Percentiles rank a stretch among this genome's conserved stretches.
Evolutionary conservation across 2,888 invertebrate genomes (phyloP).

Genomic region (Pegoplata infirma): DNA sequence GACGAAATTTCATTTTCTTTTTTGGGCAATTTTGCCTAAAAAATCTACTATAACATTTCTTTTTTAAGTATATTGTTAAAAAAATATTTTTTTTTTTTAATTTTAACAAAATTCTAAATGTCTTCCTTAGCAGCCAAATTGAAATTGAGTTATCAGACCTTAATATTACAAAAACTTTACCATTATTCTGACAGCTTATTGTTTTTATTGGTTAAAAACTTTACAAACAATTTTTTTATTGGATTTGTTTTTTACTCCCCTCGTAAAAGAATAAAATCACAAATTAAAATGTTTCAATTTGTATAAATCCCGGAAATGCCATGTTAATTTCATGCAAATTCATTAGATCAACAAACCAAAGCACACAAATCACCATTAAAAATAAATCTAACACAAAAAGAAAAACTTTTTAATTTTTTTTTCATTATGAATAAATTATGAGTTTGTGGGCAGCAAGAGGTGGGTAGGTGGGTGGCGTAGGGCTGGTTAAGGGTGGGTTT

Average conservation of each 20-base stretch:
- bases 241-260: not conserved
- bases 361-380: conserved; percentile 8
- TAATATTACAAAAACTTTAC: no score
- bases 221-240: no score
- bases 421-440: conserved; percentile 35
- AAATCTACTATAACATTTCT: no score
- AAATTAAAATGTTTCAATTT: conserved; percentile 1
- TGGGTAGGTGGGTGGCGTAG: no score
- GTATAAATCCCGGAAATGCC: not conserved
- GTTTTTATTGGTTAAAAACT: not conserved
- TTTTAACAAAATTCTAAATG: no score
- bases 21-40: no score
- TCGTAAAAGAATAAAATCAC: not conserved
- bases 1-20: no score
- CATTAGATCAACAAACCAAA: conserved; percentile 7
- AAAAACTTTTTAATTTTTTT: conserved; percentile 36
- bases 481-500: no score
- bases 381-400: conserved; percentile 6
- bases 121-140: no score
- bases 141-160: no score
- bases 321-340: conserved; percentile 32
- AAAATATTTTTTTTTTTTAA: no score
- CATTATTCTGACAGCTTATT: not conserved
- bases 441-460: not conserved
- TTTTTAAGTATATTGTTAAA: no score